Base-by-base conservation (phyloP, 2,888 invertebrate genomes). In the Pandemis cinnamomeana region DNA sequence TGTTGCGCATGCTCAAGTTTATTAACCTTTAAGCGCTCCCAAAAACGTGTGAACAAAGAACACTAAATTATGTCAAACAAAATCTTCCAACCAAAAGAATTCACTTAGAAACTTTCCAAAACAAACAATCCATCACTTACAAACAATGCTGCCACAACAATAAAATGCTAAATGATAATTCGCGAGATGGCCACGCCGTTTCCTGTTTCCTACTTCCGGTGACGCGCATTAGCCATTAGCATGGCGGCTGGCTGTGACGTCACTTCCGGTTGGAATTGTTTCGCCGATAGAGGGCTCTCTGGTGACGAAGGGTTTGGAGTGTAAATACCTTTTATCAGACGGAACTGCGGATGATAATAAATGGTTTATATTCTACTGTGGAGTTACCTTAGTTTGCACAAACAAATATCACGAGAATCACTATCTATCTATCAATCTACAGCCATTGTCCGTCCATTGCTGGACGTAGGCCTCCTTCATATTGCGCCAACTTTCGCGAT, bases 161-260 rank as follows among this genome's bases (percentile, higher is more conserved):
- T 91, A 92, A 91, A 92, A 91, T 89, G 88, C 86, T 91, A 90
- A 92, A 92, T 92, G 93, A 92, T 91, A 91, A 92, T 89, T 82
- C 87, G 89, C 91, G 87, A 89, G 91, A 90, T 90, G 90, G 89
- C 88, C 89, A 86, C 86, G 84, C 85, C 83, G 87, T 87, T 90
- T 91, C 92, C 91, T 88, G 85, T 78, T 82, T 80, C 82, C 85
- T 83, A 85, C 86, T 91, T 93, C 93, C 93, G 90, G 89, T 83
- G 87, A 93, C 93, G 92, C 89, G 92, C 92, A 91, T 91, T 90
- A 89, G 89, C 93, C 92, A 93, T 93, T 93, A 93, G 91, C 89
- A 90, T 87, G 88, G 88, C 87, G 84, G 86, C 88, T 84, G 86
- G 79, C 81, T 84, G 80, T 90, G 90, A 91, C 91, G 91, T 91